A percentile compares a stretch with the other conserved stretches of the same genome.
Conservation (phyloP, 2,888 invertebrate genomes). For the Sycophila texana region DNA sequence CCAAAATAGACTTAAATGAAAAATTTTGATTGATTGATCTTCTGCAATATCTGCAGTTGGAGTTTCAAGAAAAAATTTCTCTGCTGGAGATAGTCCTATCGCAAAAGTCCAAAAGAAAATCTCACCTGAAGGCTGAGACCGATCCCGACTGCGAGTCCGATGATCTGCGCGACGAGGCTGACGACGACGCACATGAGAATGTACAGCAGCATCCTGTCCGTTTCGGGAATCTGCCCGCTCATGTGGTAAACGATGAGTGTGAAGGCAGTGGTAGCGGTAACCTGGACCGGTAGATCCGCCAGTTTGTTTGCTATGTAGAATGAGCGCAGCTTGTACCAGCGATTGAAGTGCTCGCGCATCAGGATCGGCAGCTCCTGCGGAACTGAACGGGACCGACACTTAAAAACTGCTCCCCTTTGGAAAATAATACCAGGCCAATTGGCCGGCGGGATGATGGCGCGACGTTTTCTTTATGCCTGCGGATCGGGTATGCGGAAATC, state of each 20-base stretch:
- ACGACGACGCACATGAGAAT: conserved; percentile 85
- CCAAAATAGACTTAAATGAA: no score
- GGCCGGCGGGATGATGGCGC: no score
- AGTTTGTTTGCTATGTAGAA: conserved; percentile 88
- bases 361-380: conserved; percentile 89
- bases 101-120: no score
- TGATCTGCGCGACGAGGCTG: conserved; percentile 89
- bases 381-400: conserved; percentile 77
- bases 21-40: no score
- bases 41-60: no score
- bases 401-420: no score
- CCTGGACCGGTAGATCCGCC: conserved; percentile 89
- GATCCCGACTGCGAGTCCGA: conserved; percentile 91
- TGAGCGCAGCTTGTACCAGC: conserved; percentile 91
- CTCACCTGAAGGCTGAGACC: conserved; percentile 85
- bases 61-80: no score
- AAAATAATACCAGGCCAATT: no score
- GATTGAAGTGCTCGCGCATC: conserved; percentile 89
- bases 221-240: conserved; percentile 90
- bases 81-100: no score
- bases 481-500: no score
- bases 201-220: conserved; percentile 83
- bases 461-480: no score
- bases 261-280: conserved; percentile 82
- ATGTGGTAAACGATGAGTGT: conserved; percentile 88